Conservation (phyloP, 2,797 vertebrate species). For the Corythornis leucogaster region DNA sequence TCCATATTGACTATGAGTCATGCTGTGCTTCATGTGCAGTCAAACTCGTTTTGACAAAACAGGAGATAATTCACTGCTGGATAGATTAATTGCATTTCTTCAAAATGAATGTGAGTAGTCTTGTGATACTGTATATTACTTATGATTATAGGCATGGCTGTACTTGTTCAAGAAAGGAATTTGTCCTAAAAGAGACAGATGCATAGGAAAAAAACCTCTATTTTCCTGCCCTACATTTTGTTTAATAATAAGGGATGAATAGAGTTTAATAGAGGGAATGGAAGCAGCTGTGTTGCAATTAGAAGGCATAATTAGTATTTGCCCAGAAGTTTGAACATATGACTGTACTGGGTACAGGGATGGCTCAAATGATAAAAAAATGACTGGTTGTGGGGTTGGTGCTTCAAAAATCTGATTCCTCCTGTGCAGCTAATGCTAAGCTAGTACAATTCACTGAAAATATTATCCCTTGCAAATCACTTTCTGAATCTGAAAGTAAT, state of each 20-base stretch:
- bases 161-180: slow-evolving; percentile 27
- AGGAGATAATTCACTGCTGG: slow-evolving; percentile 36
- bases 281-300: slow-evolving; percentile 53
- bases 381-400: background rate
- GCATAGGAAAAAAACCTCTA: slow-evolving; percentile 23
- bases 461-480: slow-evolving; percentile 45
- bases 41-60: background rate
- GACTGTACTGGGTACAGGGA: background rate
- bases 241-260: slow-evolving; percentile 42
- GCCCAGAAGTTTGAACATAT: slow-evolving; percentile 3
- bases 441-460: slow-evolving; percentile 25
- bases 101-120: slow-evolving; percentile 9
- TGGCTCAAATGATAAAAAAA: slow-evolving; percentile 34
- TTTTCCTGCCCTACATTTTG: slow-evolving; percentile 31
- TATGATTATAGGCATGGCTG: slow-evolving; percentile 13
- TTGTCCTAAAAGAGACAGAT: slow-evolving; percentile 37
- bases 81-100: background rate
- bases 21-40: background rate
- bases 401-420: slow-evolving; percentile 16
- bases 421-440: slow-evolving; percentile 12
- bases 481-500: slow-evolving; percentile 57
- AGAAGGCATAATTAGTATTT: slow-evolving; percentile 33
- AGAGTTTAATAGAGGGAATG: slow-evolving; percentile 39
- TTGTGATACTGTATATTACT: background rate
- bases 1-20: slow-evolving; percentile 27